A percentile compares a stretch with the other conserved stretches of the same genome.
Conservation (phyloP, 2,113 vertebrate genomes). For the Mastomys natalensis region DNA sequence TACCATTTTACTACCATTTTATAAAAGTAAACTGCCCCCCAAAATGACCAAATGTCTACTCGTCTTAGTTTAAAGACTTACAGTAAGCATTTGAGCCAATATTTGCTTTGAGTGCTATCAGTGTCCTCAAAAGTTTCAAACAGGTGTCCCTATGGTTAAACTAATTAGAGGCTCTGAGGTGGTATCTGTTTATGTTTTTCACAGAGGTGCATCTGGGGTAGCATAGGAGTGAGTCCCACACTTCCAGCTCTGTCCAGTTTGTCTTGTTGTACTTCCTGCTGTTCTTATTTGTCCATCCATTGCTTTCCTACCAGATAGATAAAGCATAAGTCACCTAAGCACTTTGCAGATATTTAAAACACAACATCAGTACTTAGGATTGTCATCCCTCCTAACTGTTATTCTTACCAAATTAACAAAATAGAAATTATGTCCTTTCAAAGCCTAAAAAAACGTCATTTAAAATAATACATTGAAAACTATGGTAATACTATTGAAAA, state of each 20-base stretch:
- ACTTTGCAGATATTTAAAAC: background rate
- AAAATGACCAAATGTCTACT: slow-evolving; percentile 25
- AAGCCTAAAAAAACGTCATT: background rate
- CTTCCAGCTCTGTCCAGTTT: background rate
- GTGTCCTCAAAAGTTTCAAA: slow-evolving; percentile 39
- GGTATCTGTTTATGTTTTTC: background rate
- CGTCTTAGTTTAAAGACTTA: slow-evolving; percentile 17
- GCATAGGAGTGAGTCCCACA: background rate
- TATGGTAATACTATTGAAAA: background rate
- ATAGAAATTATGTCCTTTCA: background rate
- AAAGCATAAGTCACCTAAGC: background rate
- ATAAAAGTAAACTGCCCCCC: slow-evolving; percentile 25
- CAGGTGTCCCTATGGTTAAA: background rate
- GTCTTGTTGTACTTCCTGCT: background rate
- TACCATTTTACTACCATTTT: background rate
- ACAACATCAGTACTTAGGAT: background rate
- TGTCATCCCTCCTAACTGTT: background rate
- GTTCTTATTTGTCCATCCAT: background rate
- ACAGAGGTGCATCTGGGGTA: background rate
- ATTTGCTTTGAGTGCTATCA: background rate
- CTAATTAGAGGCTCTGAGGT: background rate
- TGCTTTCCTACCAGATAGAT: background rate
- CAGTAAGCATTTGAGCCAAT: background rate
- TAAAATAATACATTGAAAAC: background rate
- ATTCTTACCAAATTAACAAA: slow-evolving; percentile 23